phyloP scores from a whole-genome alignment of 2,888 invertebrate genomes.

The Myathropa florea region DNA sequence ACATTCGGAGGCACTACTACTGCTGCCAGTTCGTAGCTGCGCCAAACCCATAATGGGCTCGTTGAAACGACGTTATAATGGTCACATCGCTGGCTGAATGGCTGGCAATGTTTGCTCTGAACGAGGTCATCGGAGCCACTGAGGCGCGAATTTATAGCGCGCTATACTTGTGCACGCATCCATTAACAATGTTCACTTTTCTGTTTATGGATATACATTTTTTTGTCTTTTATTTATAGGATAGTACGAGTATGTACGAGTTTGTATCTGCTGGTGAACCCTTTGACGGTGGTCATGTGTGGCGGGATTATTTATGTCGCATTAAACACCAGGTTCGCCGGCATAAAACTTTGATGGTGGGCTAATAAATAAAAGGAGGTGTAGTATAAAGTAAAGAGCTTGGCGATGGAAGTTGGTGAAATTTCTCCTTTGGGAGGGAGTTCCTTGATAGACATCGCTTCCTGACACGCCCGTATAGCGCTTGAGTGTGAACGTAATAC shows the following conservation, averaged over 20 bases:
- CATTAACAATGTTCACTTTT: constrained; percentile 8
- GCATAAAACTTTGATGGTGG: not conserved
- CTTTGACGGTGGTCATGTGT: not conserved
- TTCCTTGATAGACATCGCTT: not conserved
- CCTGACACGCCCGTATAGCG: not conserved
- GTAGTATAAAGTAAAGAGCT: not conserved
- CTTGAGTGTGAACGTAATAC: not conserved
- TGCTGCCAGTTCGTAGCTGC: not conserved
- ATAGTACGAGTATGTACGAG: not conserved
- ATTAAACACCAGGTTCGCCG: not conserved
- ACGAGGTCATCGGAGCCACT: constrained; percentile 39
- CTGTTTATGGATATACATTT: not conserved
- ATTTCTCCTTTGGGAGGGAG: not conserved
- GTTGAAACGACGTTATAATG: constrained; percentile 21
- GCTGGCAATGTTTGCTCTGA: constrained; percentile 5
- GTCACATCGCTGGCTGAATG: not conserved
- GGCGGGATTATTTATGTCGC: not conserved
- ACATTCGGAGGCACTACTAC: not conserved
- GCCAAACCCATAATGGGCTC: constrained; percentile 27
- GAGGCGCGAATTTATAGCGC: constrained; percentile 37
- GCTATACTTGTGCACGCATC: constrained; percentile 16
- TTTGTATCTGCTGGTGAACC: not conserved
- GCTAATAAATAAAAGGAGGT: not conserved
- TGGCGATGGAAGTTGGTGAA: not conserved
- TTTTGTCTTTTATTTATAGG: not conserved